Evolutionary conservation across 2,113 vertebrate genomes (phyloP).

Genomic region (Sapayoa aenigma): DNA sequence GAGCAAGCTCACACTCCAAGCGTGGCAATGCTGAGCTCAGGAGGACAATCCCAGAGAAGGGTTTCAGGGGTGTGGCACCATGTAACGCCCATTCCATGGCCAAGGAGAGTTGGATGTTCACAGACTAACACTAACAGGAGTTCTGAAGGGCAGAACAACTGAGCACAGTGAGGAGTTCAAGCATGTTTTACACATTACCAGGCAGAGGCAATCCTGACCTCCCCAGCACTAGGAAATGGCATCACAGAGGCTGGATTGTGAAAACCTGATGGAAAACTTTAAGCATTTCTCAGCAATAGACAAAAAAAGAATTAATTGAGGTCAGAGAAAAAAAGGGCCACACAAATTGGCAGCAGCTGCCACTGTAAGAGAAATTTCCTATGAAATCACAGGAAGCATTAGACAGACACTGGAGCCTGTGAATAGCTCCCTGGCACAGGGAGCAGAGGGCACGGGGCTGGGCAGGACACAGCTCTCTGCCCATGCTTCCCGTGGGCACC

Average conservation of each 20-base stretch:
- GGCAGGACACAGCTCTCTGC: not conserved
- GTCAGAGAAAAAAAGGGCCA: not conserved
- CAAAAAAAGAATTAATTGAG: constrained; percentile 13
- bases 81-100: fast-evolving
- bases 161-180: not conserved
- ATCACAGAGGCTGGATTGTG: constrained; percentile 2
- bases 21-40: fast-evolving
- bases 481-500: not conserved
- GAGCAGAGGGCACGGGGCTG: not conserved
- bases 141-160: not conserved
- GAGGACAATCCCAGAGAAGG: not conserved
- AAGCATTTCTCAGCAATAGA: not conserved
- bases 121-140: not conserved
- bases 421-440: not conserved
- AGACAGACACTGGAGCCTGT: not conserved
- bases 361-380: constrained; percentile 1
- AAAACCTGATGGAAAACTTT: constrained; percentile 23
- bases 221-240: not conserved
- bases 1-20: not conserved
- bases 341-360: constrained; percentile 39
- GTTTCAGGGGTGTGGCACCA: not conserved
- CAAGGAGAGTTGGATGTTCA: fast-evolving
- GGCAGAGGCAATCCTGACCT: not conserved
- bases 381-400: not conserved
- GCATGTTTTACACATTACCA: not conserved